Percentiles rank a stretch among this genome's conserved stretches.
These are phyloP conservation scores for Rhynchomys soricoides DNA, from an alignment of 2,113 vertebrate genomes.

Conservation along the genomic window DNA sequence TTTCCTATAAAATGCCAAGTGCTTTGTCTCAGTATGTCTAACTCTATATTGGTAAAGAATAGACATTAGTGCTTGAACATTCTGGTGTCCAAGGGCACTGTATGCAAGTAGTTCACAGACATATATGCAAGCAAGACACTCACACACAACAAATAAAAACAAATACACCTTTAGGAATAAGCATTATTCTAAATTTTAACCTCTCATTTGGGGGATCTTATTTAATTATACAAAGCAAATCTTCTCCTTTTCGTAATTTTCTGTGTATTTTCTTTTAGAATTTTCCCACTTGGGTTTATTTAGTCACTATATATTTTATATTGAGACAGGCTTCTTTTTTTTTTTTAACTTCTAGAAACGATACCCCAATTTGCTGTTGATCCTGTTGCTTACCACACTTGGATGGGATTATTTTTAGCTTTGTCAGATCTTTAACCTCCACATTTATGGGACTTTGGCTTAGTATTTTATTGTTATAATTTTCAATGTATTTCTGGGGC, in stretches of 20 bases:
- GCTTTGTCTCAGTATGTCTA: neutral
- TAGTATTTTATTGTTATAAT: neutral
- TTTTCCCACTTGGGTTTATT: neutral
- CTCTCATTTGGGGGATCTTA: neutral
- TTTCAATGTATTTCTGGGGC: neutral
- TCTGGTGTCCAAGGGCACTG: too few species aligned
- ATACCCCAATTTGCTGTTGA: neutral
- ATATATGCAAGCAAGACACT: neutral
- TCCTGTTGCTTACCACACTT: neutral
- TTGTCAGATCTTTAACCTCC: neutral
- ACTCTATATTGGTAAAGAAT: neutral
- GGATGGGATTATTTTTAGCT: neutral
- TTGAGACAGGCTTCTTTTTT: neutral
- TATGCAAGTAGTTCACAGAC: too few species aligned
- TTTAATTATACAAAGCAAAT: neutral
- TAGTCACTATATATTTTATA: neutral
- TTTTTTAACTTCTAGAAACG: neutral
- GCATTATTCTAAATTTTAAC: neutral
- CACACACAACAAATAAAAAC: neutral
- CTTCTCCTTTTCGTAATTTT: neutral
- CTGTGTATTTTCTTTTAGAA: neutral
- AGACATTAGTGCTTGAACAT: neutral
- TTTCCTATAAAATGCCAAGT: neutral
- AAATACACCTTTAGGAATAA: neutral
- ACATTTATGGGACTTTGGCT: neutral